Evolutionary conservation across 2,113 vertebrate genomes (phyloP), one percentile per base, ranked within the genome.

Genomic region (Callospermophilus lateralis): DNA sequence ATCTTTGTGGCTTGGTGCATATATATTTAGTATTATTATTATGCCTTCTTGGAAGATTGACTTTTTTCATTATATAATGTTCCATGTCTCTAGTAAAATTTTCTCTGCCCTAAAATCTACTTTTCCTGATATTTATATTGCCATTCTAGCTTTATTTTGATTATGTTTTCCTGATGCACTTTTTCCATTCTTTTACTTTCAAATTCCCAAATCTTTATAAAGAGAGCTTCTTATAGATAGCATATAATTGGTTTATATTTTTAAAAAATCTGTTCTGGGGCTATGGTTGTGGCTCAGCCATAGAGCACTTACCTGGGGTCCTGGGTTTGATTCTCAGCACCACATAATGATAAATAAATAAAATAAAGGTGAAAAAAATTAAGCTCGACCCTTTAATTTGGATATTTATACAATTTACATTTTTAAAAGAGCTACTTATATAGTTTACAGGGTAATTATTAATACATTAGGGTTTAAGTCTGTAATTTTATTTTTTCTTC

Each of bases 391-490:
- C 78, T 72, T 77, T 81, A 79, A 76, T 37, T 51, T 2, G 17
- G 81, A 3, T 34, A 55, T 77, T 92, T 77, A 83, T 53, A 92
- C 13, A 51, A 61, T 53, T 89, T 45, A 81, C 0, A 32, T 74
- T 37, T 42, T 83, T 83, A 16, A 90, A 20, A 55, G 13, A 89
- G 6, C 53, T 51, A 84, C 22, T 37, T 32, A 67, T 1, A 37
- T 90, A 77, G 91, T 73, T 90, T 63, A 73, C 13, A 63, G 92
- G 84, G 22, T 74, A n/a, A 22, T 74, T 55, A 77, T 37, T 78
- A 32, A 61, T 30, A 61, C 4, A 55, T 78, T 83, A 87, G 61
- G 16, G 22, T 84, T 95, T 90, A 79, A 65, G 15, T 90, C 45
- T 76, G 39, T 55, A 26, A 72, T 78, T 96, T 73, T 65, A n/a